Evolutionary conservation across 2,113 vertebrate species (phyloP), one percentile per base, ranked within the genome.

Genomic region (Ptilorrhoa leucosticta): DNA sequence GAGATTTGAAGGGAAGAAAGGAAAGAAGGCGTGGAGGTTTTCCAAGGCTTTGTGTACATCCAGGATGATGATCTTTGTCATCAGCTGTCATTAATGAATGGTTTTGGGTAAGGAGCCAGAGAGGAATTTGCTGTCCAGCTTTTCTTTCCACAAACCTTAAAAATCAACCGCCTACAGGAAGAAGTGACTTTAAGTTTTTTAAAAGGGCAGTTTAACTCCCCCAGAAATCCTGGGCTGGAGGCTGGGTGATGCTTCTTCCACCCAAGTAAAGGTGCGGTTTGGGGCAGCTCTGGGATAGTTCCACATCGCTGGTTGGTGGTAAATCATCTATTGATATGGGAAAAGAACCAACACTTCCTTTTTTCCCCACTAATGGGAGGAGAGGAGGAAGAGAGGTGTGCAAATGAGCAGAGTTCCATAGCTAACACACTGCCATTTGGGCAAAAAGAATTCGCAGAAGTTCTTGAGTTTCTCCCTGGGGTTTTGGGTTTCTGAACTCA

Each of bases 231-330:
- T 71, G 42, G 31, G 13, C n/a, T 45, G 20, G 47, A 71, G n/a
- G 4, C 5, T 12, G 53, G 16, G 19, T 9, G 19, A 6, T 35
- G 63, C 42, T 89, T 51, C 50, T 64, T 48, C 20, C 23, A 15
- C 17, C 28, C 31, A 45, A 28, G 21, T 17, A 24, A 40, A 63
- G 6, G 5, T 45, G 53, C 18, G 15, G 2, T 20, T 70, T 27
- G 54, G 61, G 24, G 31, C 48, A 48, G 15, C 23, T 66, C 35
- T 47, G 40, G 23, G 40, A 3, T 61, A 81, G 31, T 69, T 51
- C 30, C 44, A 7, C 60, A 4, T 44, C 1, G 0, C 21, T 48
- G 40, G 4, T 13, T 60, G 37, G 50, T 58, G 23, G 12, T 33
- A 30, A 91, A 73, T 42, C 4, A 10, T 14, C 47, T 21, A 1